These are phyloP conservation scores for Xylocopa sonorina DNA, from an alignment of 1,140 invertebrate genomes.

Conservation along the genomic window DNA sequence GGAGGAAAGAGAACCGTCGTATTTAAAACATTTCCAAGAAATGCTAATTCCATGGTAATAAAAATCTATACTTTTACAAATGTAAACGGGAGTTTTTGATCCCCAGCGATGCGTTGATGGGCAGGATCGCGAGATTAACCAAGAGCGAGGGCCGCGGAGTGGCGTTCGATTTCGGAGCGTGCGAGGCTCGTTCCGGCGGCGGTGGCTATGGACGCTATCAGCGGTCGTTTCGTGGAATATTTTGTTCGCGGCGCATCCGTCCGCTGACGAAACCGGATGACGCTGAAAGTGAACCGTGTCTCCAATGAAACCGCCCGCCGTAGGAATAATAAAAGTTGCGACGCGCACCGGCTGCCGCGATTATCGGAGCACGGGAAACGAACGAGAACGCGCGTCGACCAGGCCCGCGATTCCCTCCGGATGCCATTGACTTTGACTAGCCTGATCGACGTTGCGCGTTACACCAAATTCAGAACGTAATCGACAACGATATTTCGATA, in stretches of 20 bases:
- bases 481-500: too few relatives aligned
- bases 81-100: too few relatives aligned
- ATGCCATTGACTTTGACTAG: slow-evolving; percentile 32
- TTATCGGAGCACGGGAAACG: slow-evolving; percentile 28
- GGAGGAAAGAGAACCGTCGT: not conserved
- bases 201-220: slow-evolving; percentile 45
- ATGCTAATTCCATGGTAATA: too few relatives aligned
- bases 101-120: too few relatives aligned
- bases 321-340: slow-evolving; percentile 38
- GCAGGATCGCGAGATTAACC: too few relatives aligned
- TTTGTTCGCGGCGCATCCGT: slow-evolving; percentile 62
- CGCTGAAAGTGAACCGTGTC: slow-evolving; percentile 58
- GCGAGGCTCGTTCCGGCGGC: slow-evolving; percentile 18
- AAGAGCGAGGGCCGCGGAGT: too few relatives aligned
- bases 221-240: slow-evolving; percentile 63
- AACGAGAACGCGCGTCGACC: not conserved
- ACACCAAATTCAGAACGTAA: too few relatives aligned
- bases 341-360: not conserved
- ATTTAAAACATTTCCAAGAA: too few relatives aligned
- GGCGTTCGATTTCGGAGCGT: slow-evolving; percentile 4
- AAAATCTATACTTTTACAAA: too few relatives aligned
- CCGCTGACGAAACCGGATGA: slow-evolving; percentile 68
- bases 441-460: not conserved
- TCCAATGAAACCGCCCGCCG: slow-evolving; percentile 42
- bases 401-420: not conserved